phyloP scores from a whole-genome alignment of 2,888 invertebrate species.

The Elgonia sp. region DNA sequence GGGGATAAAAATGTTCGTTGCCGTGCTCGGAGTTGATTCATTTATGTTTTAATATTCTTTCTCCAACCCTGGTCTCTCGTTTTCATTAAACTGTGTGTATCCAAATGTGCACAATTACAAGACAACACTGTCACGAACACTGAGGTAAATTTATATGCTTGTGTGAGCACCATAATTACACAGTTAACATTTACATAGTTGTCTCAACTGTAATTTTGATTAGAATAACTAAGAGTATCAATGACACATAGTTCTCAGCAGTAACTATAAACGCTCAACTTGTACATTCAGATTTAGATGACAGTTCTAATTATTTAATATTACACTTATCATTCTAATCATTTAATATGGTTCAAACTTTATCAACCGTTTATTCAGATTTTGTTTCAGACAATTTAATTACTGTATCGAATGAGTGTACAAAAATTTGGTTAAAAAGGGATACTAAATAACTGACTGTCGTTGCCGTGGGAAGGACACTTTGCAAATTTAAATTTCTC shows the following conservation, averaged over 20 bases:
- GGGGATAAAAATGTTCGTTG: slow-evolving; percentile 5
- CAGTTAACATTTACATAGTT: slow-evolving; percentile 70
- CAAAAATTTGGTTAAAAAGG: too few species aligned
- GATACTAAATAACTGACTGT: too few species aligned
- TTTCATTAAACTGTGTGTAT: slow-evolving; percentile 70
- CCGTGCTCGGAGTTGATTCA: slow-evolving; percentile 57
- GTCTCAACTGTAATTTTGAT: slow-evolving; percentile 65
- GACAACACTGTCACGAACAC: slow-evolving; percentile 73
- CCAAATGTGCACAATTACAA: slow-evolving; percentile 73
- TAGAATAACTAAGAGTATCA: slow-evolving; percentile 70
- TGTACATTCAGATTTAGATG: slow-evolving; percentile 41
- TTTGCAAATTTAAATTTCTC: too few species aligned
- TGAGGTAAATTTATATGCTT: slow-evolving; percentile 69
- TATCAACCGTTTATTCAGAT: too few species aligned
- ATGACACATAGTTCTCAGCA: slow-evolving; percentile 53
- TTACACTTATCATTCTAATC: background rate
- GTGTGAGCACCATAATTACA: slow-evolving; percentile 72
- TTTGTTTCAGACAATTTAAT: too few species aligned
- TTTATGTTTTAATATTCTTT: slow-evolving; percentile 69
- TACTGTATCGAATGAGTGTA: too few species aligned
- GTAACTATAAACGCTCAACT: slow-evolving; percentile 44
- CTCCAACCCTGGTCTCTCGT: slow-evolving; percentile 56
- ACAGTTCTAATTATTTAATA: slow-evolving; percentile 47
- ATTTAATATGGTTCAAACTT: background rate
- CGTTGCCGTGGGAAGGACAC: too few species aligned